Percentiles rank a stretch among this genome's conserved stretches.
Conservation (phyloP, 2,113 vertebrate species). For the Rissa tridactyla region DNA sequence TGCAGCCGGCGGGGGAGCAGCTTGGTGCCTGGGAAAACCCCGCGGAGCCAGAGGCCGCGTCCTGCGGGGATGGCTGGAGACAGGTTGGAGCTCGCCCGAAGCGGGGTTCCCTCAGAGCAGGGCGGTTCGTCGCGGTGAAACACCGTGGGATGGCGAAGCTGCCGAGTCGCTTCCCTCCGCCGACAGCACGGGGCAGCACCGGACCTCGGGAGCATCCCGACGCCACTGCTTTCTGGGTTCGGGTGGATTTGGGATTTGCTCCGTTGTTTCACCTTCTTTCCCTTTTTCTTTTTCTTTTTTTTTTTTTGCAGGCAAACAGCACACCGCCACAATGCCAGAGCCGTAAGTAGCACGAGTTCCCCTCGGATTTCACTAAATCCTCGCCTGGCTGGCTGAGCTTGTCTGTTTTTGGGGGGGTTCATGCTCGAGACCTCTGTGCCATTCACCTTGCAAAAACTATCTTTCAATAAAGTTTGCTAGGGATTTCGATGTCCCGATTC, state of each 20-base stretch:
- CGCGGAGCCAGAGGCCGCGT: neutral
- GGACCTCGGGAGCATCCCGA: neutral
- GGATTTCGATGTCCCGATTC: fast-evolving
- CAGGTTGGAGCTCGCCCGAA: neutral
- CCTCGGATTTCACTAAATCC: neutral
- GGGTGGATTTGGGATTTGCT: fast-evolving
- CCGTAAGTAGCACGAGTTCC: constrained; percentile 58
- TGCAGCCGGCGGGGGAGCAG: neutral
- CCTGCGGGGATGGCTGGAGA: neutral
- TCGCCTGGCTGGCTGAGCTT: fast-evolving
- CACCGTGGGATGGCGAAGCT: fast-evolving
- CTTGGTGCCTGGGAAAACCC: neutral
- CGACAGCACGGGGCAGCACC: constrained; percentile 36
- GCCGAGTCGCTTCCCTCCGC: neutral
- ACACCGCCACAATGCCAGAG: constrained; percentile 63
- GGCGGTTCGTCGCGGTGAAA: fast-evolving
- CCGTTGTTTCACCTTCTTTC: neutral
- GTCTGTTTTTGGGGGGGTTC: fast-evolving
- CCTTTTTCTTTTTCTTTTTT: neutral
- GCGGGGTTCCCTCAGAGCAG: neutral
- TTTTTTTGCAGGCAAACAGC: neutral
- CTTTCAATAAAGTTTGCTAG: neutral
- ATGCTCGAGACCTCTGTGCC: neutral
- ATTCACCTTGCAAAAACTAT: neutral
- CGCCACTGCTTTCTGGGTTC: fast-evolving